Percentiles rank a stretch among this genome's conserved stretches.
Conservation (phyloP, 1,140 invertebrate genomes). For the Lucilia sericata region DNA sequence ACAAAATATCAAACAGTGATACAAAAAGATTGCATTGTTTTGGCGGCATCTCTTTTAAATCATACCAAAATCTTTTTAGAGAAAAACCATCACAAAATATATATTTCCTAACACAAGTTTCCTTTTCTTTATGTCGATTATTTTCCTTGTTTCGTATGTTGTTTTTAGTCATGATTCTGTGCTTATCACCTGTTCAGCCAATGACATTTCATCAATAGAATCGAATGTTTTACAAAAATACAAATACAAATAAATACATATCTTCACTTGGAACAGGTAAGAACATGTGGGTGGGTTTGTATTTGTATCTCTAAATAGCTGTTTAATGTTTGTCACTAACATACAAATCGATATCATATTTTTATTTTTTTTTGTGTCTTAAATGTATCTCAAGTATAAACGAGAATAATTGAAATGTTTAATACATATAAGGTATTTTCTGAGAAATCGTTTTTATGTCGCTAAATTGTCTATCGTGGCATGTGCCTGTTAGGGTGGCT, state of each 20-base stretch:
- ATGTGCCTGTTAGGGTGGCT: no score
- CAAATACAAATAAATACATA: not conserved
- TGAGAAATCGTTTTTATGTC: not conserved
- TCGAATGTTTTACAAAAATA: not conserved
- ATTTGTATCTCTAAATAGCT: not conserved
- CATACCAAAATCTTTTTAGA: not conserved
- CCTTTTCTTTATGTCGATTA: not conserved
- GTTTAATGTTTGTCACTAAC: not conserved
- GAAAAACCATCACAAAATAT: not conserved
- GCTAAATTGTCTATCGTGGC: not conserved
- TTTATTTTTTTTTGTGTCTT: not conserved
- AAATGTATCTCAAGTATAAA: not conserved
- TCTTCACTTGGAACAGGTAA: not conserved
- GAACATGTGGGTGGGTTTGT: not conserved
- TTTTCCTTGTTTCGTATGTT: not conserved
- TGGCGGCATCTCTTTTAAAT: conserved; percentile 5
- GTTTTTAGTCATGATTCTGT: not conserved
- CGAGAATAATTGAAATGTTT: no score
- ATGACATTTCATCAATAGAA: conserved; percentile 21
- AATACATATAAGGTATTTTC: not conserved
- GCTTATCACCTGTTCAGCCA: conserved; percentile 39
- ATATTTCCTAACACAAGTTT: conserved; percentile 33
- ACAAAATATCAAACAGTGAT: not conserved
- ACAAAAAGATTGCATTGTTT: not conserved
- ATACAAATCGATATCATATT: not conserved